Base-by-base conservation (phyloP, 2,888 invertebrate species). In the Drosophila diplacantha region DNA sequence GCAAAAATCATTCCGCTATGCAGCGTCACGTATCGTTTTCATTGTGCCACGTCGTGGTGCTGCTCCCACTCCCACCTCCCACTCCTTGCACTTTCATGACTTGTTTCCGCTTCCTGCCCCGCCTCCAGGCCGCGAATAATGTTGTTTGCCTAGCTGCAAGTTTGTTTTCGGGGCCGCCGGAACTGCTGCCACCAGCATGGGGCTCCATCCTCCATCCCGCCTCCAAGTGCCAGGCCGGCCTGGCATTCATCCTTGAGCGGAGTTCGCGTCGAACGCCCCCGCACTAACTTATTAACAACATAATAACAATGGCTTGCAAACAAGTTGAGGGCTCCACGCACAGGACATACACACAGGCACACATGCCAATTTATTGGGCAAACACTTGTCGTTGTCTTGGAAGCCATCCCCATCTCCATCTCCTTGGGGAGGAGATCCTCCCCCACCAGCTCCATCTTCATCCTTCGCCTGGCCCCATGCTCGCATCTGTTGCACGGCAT, bases 211-310 rank as follows among this genome's bases (percentile, higher is more conserved):
- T n/a, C n/a, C n/a, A n/a, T 3, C 14, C 14, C 11, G 16, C 16
- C 37, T 3, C 4, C 16, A 24, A 9, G 22, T 43, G 38, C 6
- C 39, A n/a, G 26, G 26, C 22, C 22, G 5, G 14, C 16, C 43
- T 8, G 43, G 26, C 51, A 65, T 55, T 41, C 55, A 63, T 69
- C 63, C 56, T n/a, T 20, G 29, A 31, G 29, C 32, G 6, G 31
- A 32, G 46, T 47, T 32, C 29, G 14, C 4, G 29, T 44, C 37
- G 12, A 22, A 16, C 47, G 57, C 54, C 58, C 67, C 51, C 79
- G 60, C 64, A 29, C 54, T 69, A 69, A 76, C 74, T 71, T 81
- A 75, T 81, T 81, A 75, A 64, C 55, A 79, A 60, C 71, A 66
- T 66, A 64, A 79, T 64, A 73, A 64, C 65, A 79, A 51, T 49